A percentile compares a stretch with the other conserved stretches of the same genome.
Conservation (phyloP, 2,113 vertebrate species). For the Mirounga angustirostris region DNA sequence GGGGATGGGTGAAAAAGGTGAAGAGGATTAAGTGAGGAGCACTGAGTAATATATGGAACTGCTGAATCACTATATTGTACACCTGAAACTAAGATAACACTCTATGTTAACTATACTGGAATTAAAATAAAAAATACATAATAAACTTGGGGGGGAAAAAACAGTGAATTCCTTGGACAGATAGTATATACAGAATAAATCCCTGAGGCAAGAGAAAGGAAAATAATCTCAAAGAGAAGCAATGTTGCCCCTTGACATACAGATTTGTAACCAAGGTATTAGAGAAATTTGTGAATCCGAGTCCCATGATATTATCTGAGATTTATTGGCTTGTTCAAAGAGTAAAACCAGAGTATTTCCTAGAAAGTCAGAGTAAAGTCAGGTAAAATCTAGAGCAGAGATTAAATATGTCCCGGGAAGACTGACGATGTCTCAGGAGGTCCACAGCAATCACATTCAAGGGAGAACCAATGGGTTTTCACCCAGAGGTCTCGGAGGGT, state of each 20-base stretch:
- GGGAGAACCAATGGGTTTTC: background rate
- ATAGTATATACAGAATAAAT: background rate
- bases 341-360: background rate
- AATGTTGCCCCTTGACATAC: background rate
- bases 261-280: background rate
- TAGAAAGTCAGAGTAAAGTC: background rate
- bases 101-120: background rate
- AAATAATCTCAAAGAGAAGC: background rate
- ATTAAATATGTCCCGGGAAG: background rate
- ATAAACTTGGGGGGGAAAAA: background rate
- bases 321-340: background rate
- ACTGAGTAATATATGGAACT: background rate
- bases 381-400: background rate
- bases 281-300: slow-evolving; percentile 12
- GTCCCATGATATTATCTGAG: background rate
- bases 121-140: background rate
- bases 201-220: background rate
- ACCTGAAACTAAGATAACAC: background rate
- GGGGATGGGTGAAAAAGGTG: background rate
- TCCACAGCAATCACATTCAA: background rate
- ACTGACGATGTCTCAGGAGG: background rate
- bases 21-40: background rate
- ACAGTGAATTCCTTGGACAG: background rate
- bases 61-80: background rate
- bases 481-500: background rate